phyloP scores from a whole-genome alignment of 2,113 vertebrate genomes.

The Pseudonaja textilis region DNA sequence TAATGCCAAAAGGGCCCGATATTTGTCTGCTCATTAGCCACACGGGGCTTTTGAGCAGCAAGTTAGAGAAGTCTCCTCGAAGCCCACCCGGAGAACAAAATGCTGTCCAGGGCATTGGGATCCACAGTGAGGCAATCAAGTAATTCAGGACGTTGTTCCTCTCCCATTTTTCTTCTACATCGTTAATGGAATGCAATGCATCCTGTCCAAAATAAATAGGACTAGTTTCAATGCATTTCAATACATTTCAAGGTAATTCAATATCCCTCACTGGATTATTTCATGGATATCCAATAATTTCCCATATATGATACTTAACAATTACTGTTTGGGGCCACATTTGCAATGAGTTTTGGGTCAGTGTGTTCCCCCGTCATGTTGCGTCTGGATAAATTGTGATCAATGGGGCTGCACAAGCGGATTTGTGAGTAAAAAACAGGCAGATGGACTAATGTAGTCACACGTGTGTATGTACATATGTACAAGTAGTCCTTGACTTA shows the following conservation, averaged over 20 bases:
- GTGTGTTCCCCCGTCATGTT: neutral
- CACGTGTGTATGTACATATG: neutral
- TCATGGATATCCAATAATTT: neutral
- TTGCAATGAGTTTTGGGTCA: neutral
- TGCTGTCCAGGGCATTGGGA: neutral
- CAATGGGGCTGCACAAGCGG: neutral
- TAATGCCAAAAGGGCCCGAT: neutral
- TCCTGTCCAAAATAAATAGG: neutral
- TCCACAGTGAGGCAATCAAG: neutral
- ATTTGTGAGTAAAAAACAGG: neutral
- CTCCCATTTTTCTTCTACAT: neutral
- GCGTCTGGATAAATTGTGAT: neutral
- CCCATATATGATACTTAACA: neutral
- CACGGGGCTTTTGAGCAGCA: neutral
- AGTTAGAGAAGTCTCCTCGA: neutral
- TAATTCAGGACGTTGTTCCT: neutral
- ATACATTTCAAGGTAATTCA: neutral
- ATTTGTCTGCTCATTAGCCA: neutral
- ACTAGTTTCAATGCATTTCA: neutral
- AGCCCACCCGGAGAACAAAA: neutral
- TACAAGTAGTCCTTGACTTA: no score
- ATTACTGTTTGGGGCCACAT: neutral
- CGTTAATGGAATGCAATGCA: neutral
- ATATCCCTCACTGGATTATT: neutral
- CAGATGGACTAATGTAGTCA: neutral